These are phyloP conservation scores for Aradophagus sp. DNA, from an alignment of 1,140 invertebrate genomes.

Conservation along the genomic window DNA sequence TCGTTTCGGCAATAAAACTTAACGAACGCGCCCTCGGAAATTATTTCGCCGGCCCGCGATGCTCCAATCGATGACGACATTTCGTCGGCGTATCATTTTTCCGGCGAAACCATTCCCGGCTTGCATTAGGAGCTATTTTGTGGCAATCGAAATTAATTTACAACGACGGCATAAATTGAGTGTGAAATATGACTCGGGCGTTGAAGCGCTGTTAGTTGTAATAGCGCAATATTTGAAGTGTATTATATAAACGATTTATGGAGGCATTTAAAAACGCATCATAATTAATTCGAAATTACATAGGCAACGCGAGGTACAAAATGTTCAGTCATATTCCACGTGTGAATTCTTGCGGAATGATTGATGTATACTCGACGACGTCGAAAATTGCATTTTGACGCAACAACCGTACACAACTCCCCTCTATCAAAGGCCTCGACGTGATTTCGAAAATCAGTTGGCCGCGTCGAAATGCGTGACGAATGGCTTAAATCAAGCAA, in stretches of 20 bases:
- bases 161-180: too few species aligned
- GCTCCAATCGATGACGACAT: too few species aligned
- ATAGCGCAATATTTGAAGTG: too few species aligned
- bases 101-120: too few species aligned
- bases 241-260: slow-evolving; percentile 21
- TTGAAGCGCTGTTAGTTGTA: too few species aligned
- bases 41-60: too few species aligned
- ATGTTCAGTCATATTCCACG: slow-evolving; percentile 49
- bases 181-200: too few species aligned
- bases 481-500: slow-evolving; percentile 52
- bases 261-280: slow-evolving; percentile 25
- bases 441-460: slow-evolving; percentile 58
- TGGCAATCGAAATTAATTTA: too few species aligned
- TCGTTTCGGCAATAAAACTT: too few species aligned
- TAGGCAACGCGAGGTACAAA: slow-evolving; percentile 32
- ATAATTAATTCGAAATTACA: slow-evolving; percentile 47
- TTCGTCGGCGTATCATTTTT: too few species aligned
- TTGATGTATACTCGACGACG: slow-evolving; percentile 56
- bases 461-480: slow-evolving; percentile 53
- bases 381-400: slow-evolving; percentile 57
- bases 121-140: too few species aligned
- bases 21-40: too few species aligned
- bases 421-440: slow-evolving; percentile 46
- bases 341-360: slow-evolving; percentile 55
- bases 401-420: slow-evolving; percentile 47